phyloP scores from a whole-genome alignment of 1,140 invertebrate species.

The Teleopsis dalmanni region DNA sequence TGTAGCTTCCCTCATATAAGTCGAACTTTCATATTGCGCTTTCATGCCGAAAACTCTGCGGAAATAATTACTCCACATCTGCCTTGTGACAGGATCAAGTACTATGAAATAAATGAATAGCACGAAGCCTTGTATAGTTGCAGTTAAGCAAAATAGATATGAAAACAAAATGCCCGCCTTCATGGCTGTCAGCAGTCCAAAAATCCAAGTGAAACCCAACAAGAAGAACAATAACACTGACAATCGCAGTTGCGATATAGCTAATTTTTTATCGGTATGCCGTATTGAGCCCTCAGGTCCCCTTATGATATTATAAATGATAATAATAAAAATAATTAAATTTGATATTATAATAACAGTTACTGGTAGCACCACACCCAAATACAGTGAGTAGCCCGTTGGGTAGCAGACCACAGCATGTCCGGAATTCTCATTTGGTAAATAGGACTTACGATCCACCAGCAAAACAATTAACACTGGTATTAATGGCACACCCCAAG shows the following conservation, averaged over 20 bases:
- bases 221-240: conserved; percentile 56
- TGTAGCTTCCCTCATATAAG: conserved; percentile 18
- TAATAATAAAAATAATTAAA: conserved; percentile 49
- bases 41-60: conserved; percentile 14
- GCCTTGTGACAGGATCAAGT: conserved; percentile 52
- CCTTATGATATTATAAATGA: conserved; percentile 49
- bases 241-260: conserved; percentile 50
- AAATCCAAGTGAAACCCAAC: conserved; percentile 55
- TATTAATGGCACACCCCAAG: conserved; percentile 49
- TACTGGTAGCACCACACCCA: conserved; percentile 50
- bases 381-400: conserved; percentile 47
- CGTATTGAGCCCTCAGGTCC: conserved; percentile 45
- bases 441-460: conserved; percentile 47
- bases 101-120: conserved; percentile 58
- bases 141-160: conserved; percentile 55
- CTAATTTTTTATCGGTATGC: conserved; percentile 45
- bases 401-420: conserved; percentile 50
- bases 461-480: conserved; percentile 46
- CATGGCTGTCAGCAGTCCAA: conserved; percentile 51
- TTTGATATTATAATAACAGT: conserved; percentile 49
- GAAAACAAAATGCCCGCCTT: conserved; percentile 48
- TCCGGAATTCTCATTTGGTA: conserved; percentile 20
- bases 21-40: conserved; percentile 6
- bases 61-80: conserved; percentile 44
- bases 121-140: conserved; percentile 55